These are phyloP conservation scores for Andrena flavipes DNA, from an alignment of 2,888 invertebrate species.

Conservation along the genomic window DNA sequence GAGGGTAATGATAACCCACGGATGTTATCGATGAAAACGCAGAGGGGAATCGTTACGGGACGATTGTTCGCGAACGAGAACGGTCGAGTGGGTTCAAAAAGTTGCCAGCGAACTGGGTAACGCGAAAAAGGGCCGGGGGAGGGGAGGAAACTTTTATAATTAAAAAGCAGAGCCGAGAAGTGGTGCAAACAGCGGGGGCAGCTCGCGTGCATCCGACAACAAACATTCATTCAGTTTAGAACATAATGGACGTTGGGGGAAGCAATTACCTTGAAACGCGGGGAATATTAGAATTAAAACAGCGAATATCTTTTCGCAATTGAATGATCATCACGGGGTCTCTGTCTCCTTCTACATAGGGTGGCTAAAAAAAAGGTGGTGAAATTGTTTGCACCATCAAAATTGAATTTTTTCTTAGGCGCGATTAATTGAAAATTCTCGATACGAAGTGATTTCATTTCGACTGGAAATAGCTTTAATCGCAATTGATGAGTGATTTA, in stretches of 20 bases:
- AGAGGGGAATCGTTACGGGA: not conserved
- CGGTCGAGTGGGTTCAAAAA: conserved; percentile 33
- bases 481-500: not conserved
- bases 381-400: too few relatives aligned
- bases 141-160: conserved; percentile 49
- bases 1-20: too few relatives aligned
- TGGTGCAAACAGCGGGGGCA: conserved; percentile 27
- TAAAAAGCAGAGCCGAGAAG: conserved; percentile 44
- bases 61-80: conserved; percentile 9
- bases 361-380: too few relatives aligned
- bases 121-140: conserved; percentile 6
- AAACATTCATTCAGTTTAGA: conserved; percentile 37
- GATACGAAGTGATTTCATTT: not conserved
- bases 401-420: not conserved
- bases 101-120: conserved; percentile 20
- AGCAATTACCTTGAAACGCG: conserved; percentile 58
- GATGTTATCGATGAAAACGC: too few relatives aligned
- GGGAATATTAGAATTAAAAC: conserved; percentile 28
- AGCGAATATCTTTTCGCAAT: too few relatives aligned
- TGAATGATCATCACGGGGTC: too few relatives aligned
- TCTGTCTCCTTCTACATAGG: too few relatives aligned
- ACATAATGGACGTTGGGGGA: conserved; percentile 45
- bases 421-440: not conserved
- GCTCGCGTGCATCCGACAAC: conserved; percentile 22
- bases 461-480: too few relatives aligned